A percentile compares a stretch with the other conserved stretches of the same genome.
These are phyloP conservation scores for Drosophila prosaltans DNA, from an alignment of 1,140 invertebrate species.

Conservation along the genomic window DNA sequence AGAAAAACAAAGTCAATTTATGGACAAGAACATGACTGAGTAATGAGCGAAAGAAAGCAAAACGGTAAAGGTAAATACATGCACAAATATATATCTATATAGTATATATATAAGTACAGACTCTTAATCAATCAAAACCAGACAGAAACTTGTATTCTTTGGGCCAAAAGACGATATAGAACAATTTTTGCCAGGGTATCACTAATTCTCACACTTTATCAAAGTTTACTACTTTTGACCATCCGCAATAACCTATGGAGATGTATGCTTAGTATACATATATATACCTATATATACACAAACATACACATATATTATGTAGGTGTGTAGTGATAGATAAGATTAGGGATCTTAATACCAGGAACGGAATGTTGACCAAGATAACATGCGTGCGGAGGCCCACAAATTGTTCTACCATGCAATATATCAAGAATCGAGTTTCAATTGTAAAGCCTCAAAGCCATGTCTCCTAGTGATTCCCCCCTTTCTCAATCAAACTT, in stretches of 20 bases:
- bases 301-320: neutral
- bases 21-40: neutral
- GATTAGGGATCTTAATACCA: slow-evolving; percentile 3
- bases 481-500: too few species aligned
- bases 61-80: too few species aligned
- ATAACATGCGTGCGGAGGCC: neutral
- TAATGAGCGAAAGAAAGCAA: neutral
- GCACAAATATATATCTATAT: too few species aligned
- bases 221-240: neutral
- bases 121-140: too few species aligned
- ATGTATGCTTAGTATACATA: neutral
- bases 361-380: neutral
- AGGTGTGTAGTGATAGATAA: neutral
- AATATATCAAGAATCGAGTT: neutral
- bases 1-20: neutral
- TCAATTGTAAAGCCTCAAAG: neutral
- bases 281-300: neutral
- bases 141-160: too few species aligned
- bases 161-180: too few species aligned
- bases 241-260: neutral
- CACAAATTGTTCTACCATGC: neutral
- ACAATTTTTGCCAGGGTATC: neutral
- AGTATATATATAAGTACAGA: too few species aligned
- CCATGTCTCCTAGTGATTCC: neutral
- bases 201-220: neutral